Conservation (phyloP, 1,140 invertebrate genomes). For the Orius insidiosus region DNA sequence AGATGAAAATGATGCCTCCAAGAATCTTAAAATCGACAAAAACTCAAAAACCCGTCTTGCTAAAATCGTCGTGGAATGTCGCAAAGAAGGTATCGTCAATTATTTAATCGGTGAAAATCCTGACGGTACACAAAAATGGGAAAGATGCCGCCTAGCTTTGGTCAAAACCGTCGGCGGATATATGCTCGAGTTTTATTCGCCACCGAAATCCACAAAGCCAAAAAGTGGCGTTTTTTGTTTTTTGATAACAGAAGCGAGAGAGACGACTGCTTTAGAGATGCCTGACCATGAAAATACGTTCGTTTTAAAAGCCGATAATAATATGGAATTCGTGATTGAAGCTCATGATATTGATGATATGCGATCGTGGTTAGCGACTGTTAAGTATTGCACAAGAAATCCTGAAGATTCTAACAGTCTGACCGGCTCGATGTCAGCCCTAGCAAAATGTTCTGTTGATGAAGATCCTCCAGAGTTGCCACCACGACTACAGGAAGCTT, state of each 20-base stretch:
- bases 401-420: constrained; percentile 14
- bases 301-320: constrained; percentile 83
- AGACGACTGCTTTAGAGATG: constrained; percentile 92
- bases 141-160: constrained; percentile 74
- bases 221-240: constrained; percentile 88
- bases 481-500: constrained; percentile 31
- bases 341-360: constrained; percentile 76
- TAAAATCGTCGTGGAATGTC: constrained; percentile 82
- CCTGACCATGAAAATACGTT: constrained; percentile 94
- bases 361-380: constrained; percentile 72
- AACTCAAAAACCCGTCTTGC: constrained; percentile 68
- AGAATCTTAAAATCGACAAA: constrained; percentile 47
- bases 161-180: constrained; percentile 87
- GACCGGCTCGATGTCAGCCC: constrained; percentile 15
- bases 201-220: constrained; percentile 69
- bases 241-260: constrained; percentile 78
- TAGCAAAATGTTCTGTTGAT: constrained; percentile 11
- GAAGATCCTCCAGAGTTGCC: constrained; percentile 47
- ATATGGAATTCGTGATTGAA: constrained; percentile 91
- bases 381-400: constrained; percentile 61
- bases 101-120: constrained; percentile 80
- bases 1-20: constrained; percentile 56
- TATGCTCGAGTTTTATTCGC: constrained; percentile 90
- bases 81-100: constrained; percentile 84
- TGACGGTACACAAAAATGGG: constrained; percentile 86